phyloP scores from a whole-genome alignment of 2,888 invertebrate species.

The Punctoribates punctum region DNA sequence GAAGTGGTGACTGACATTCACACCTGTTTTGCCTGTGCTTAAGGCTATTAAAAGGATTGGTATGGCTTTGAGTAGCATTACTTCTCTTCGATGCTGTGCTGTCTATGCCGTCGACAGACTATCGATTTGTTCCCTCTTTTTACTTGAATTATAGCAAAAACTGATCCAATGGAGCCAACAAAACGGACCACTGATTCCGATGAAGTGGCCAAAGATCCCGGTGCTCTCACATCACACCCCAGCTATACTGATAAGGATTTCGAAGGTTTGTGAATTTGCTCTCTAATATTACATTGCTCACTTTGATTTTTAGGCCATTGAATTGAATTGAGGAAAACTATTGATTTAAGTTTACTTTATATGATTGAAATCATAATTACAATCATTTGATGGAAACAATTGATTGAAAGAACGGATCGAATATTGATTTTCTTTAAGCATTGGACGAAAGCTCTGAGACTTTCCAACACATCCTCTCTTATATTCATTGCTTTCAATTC shows the following conservation, averaged over 20 bases:
- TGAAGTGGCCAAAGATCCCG: slow-evolving; percentile 82
- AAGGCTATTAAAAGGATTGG: slow-evolving; percentile 28
- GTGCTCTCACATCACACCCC: slow-evolving; percentile 70
- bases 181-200: slow-evolving; percentile 55
- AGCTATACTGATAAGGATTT: slow-evolving; percentile 82
- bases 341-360: not conserved
- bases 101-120: not conserved
- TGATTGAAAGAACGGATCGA: slow-evolving; percentile 1
- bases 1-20: slow-evolving; percentile 8
- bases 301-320: no score
- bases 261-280: slow-evolving; percentile 65
- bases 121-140: slow-evolving; percentile 1
- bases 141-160: not conserved
- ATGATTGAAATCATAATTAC: not conserved
- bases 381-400: not conserved
- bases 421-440: slow-evolving; percentile 8
- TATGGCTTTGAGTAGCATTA: slow-evolving; percentile 16
- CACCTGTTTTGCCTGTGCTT: slow-evolving; percentile 32
- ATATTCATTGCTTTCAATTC: slow-evolving; percentile 5
- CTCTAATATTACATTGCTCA: no score
- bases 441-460: not conserved
- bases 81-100: slow-evolving; percentile 26
- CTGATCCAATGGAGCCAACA: slow-evolving; percentile 56
- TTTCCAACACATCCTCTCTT: slow-evolving; percentile 20
- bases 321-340: not conserved